These are phyloP conservation scores for Ptyas mucosa DNA, from an alignment of 2,113 vertebrate genomes.

Conservation along the genomic window DNA sequence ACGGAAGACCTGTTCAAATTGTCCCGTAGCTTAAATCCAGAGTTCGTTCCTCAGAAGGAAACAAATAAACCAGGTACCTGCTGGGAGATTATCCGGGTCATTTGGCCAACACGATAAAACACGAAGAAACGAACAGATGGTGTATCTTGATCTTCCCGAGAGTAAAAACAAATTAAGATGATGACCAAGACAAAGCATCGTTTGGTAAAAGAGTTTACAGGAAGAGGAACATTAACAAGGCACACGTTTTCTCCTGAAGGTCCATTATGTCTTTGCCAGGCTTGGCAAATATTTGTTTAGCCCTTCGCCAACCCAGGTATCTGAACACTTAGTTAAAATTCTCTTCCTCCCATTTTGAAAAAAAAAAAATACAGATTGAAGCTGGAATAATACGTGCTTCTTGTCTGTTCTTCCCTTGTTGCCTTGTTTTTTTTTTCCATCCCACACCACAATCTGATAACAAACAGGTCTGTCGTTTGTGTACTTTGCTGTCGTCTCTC, in stretches of 20 bases:
- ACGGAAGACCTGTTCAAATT: neutral
- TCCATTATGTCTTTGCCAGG: neutral
- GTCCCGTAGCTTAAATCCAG: neutral
- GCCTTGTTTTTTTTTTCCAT: neutral
- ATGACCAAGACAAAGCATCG: neutral
- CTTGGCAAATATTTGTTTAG: neutral
- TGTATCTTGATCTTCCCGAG: neutral
- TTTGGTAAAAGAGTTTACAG: neutral
- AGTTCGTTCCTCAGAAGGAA: neutral
- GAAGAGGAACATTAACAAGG: neutral
- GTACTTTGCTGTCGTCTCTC: neutral
- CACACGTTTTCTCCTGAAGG: neutral
- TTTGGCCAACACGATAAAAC: neutral
- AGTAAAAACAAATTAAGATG: neutral
- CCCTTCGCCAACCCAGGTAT: neutral
- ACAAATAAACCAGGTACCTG: rapidly evolving
- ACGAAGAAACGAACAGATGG: neutral
- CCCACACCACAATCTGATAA: conserved; percentile 3
- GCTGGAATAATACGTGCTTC: neutral
- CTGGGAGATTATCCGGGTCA: neutral
- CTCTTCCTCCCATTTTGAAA: neutral
- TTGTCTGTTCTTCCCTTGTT: neutral
- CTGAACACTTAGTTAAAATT: neutral
- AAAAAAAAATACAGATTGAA: neutral
- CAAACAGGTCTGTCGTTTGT: neutral